Evolutionary conservation across 2,888 invertebrate species (phyloP), one percentile per base, ranked within the genome.

Genomic region (Cecidostiba fungosa): DNA sequence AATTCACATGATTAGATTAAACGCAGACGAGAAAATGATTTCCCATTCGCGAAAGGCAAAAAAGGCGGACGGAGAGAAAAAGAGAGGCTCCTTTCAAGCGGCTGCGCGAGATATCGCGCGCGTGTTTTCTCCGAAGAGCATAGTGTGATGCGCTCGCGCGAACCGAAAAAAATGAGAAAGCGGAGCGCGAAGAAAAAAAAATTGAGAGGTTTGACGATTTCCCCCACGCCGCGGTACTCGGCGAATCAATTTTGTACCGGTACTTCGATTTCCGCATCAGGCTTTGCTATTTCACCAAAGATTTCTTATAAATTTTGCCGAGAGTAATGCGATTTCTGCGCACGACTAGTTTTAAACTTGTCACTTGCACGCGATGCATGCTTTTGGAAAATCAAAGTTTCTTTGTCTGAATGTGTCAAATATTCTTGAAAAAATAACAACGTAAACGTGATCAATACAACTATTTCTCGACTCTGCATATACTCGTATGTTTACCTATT

Each of bases 1-100:
- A 79, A 59, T 81, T 81, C 80, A 26, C 80, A 10, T 29, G 80
- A 81, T 81, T 81, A 81, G 62, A 81, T 81, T 81, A 81, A n/a
- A 29, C 72, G 23, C 36, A 36, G 69, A 19, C n/a, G 59, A 81
- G 73, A 73, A 79, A 81, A 81, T 81, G 59, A 81, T 73, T 81
- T 81, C 80, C 80, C 39, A 81, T 73, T 39, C 26, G 43, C 73
- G 39, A 29, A 43, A 81, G 80, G 43, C 19, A 16, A 72, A 39
- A 73, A 81, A 73, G 73, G 36, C 1, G 8, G 23, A n/a, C 3
- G 19, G 5, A 14, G 26, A 72, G 72, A 72, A 72, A 72, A 72
- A 72, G n/a, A 72, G 72, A n/a, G 39, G 72, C 26, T 66, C 8
- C 72, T 72, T 39, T 72, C 72, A 23, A n/a, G 39, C 43, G 39